Evolutionary conservation across 2,888 invertebrate species (phyloP).

Genomic region (Palloptera scutellata): DNA sequence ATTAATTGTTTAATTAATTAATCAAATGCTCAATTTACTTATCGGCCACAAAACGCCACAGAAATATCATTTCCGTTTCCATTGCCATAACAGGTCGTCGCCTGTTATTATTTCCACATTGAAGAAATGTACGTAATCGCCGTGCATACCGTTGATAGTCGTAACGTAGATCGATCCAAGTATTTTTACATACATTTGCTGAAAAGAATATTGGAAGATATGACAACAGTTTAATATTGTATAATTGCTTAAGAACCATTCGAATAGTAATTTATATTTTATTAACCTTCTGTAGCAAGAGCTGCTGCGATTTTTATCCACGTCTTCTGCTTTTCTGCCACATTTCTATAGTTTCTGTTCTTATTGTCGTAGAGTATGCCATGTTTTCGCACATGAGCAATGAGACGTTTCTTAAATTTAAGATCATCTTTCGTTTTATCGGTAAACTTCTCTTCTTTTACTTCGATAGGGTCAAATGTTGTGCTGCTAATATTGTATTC

Average conservation of each 20-base stretch:
- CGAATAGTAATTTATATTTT: too few species aligned
- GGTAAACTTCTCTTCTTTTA: constrained; percentile 1
- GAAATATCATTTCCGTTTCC: constrained; percentile 54
- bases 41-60: constrained; percentile 49
- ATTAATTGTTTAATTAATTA: background rate
- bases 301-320: constrained; percentile 50
- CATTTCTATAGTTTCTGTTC: constrained; percentile 45
- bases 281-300: constrained; percentile 37
- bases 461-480: constrained; percentile 21
- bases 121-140: constrained; percentile 43
- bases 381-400: constrained; percentile 45
- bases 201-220: constrained; percentile 10
- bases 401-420: constrained; percentile 42
- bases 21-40: constrained; percentile 29
- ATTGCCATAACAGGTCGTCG: constrained; percentile 48
- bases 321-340: constrained; percentile 40
- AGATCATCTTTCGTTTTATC: background rate
- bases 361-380: constrained; percentile 47
- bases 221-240: background rate
- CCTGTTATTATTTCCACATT: constrained; percentile 27
- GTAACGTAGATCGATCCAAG: constrained; percentile 53
- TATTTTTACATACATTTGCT: constrained; percentile 45
- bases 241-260: background rate
- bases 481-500: background rate
- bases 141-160: constrained; percentile 50